Base-by-base conservation (phyloP, 2,113 vertebrate species). In the Crocuta crocuta region DNA sequence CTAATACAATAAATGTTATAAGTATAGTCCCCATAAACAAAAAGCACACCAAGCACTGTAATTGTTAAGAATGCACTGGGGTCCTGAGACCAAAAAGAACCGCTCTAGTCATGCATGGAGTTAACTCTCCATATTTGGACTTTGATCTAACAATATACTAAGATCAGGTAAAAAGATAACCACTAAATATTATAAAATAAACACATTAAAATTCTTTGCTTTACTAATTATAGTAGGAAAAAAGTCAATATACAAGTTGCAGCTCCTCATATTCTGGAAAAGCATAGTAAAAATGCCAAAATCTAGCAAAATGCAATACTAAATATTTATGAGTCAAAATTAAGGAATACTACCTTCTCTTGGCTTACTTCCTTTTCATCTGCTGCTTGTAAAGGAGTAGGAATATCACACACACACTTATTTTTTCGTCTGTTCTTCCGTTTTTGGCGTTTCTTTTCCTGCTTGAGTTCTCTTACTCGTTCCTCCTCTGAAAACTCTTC, bases 361-460 rank as follows among this genome's bases (percentile, higher is more conserved):
- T 99, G 99, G 96, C 70, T 98, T 89, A 99, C 98, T 85, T 99
- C 99, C 96, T 99, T 99, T 95, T 99, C 99, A 50, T 99, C 99
- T 58, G 97, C 86, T 94, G 99, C 99, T 98, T 99, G 99, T 98
- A 98, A 89, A 55, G 99, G 98, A 96, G 99, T 93, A 91, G 99
- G 98, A 94, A 99, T 98, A 95, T 99, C 99, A 97, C 99, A 99
- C 31, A 99, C 99, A 87, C 99, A 99, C 96, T 99, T 99, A 98
- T 99, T 99, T 99, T 99, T 99, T 98, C 99, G 99, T 23, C 99
- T 98, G 93, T 99, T 99, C 98, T 99, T 99, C 35, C 99, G 98
- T 94, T 99, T 99, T 97, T 99, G 99, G 86, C 99, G 99, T 97
- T 99, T 99, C 98, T 99, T 99, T 99, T 99, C 99, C 97, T 99